A percentile compares a stretch with the other conserved stretches of the same genome.
Conservation (phyloP, 2,113 vertebrate genomes). For the Sterrhoptilus dennistouni region DNA sequence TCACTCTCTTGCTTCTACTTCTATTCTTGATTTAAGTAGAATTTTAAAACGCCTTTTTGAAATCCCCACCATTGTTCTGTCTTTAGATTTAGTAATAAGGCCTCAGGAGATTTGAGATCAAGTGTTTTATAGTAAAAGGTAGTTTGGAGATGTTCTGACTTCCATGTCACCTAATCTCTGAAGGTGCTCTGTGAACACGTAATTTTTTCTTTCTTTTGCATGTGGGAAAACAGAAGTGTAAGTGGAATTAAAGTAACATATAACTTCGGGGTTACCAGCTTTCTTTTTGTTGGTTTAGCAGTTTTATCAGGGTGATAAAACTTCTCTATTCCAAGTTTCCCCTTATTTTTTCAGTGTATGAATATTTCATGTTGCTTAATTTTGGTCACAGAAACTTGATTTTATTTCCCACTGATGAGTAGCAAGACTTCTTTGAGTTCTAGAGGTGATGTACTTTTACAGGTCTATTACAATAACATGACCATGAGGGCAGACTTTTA, state of each 20-base stretch:
- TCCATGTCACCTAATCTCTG: neutral
- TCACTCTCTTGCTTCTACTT: accelerated
- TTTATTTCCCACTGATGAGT: neutral
- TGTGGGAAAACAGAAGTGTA: neutral
- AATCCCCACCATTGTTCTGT: neutral
- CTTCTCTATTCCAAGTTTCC: neutral
- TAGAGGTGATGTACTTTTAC: neutral
- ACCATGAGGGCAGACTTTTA: neutral
- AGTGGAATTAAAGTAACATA: neutral
- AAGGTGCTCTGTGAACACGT: neutral
- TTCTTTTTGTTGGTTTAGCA: neutral
- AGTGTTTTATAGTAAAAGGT: neutral
- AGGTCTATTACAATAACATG: neutral
- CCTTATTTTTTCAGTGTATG: neutral
- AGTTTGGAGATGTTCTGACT: neutral
- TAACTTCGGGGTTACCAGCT: neutral
- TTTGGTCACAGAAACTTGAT: neutral
- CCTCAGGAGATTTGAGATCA: neutral
- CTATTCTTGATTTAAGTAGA: neutral
- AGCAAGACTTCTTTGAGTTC: neutral
- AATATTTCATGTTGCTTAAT: neutral
- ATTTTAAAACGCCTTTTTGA: neutral
- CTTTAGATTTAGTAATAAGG: neutral
- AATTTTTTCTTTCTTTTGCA: neutral
- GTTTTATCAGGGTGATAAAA: neutral